phyloP scores from a whole-genome alignment of 2,113 vertebrate genomes.

The Macaca nemestrina region DNA sequence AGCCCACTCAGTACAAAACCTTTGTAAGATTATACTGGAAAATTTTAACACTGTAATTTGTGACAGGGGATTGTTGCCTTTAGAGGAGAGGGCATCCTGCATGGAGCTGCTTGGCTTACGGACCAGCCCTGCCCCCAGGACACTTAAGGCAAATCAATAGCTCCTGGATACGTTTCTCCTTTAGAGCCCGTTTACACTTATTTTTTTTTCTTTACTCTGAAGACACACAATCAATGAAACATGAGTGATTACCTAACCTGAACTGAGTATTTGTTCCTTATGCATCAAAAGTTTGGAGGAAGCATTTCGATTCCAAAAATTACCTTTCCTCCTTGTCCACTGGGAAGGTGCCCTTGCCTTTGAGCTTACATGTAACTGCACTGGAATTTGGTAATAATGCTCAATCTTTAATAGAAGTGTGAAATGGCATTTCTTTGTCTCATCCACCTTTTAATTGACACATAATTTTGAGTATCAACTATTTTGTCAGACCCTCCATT shows the following conservation, averaged over 20 bases:
- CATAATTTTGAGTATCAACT: not conserved
- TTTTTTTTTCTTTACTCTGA: not conserved
- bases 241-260: not conserved
- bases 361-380: rapidly evolving
- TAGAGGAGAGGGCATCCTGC: not conserved
- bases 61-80: not conserved
- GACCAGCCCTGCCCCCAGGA: not conserved
- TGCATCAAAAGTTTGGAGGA: slow-evolving; percentile 4
- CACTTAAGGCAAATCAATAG: not conserved
- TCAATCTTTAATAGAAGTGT: rapidly evolving
- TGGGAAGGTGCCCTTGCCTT: not conserved
- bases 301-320: not conserved
- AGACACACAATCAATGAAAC: slow-evolving; percentile 58
- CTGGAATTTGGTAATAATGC: not conserved
- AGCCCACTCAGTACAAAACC: not conserved
- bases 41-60: not conserved
- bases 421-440: not conserved
- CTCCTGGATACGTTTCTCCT: slow-evolving; percentile 19
- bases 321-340: not conserved
- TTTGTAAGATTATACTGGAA: not conserved
- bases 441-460: rapidly evolving
- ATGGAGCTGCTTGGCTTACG: rapidly evolving
- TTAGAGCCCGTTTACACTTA: slow-evolving; percentile 24
- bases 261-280: slow-evolving; percentile 32
- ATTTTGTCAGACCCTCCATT: rapidly evolving